Conservation (phyloP, 2,113 vertebrate species). For the Dascyllus trimaculatus region DNA sequence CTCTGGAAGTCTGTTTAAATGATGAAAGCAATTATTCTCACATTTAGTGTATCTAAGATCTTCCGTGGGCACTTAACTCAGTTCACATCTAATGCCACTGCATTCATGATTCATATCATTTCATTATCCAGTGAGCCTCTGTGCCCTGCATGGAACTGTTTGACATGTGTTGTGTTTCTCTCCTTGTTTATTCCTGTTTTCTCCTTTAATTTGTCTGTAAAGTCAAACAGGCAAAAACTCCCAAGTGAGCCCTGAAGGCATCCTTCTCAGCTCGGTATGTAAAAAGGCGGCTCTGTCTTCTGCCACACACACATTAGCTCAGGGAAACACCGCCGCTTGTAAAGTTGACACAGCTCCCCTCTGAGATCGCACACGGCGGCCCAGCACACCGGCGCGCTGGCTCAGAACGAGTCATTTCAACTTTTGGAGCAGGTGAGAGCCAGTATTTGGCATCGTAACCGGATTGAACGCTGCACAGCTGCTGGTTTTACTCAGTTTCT, state of each 20-base stretch:
- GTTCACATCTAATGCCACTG: background rate
- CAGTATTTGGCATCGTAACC: conserved; percentile 6
- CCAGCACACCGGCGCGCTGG: background rate
- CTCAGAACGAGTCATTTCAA: conserved; percentile 18
- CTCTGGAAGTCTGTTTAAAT: too few relatives aligned
- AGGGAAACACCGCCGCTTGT: conserved; percentile 30
- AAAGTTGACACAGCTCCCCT: conserved; percentile 45
- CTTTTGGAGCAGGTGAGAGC: conserved; percentile 34
- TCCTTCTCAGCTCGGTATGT: conserved; percentile 33
- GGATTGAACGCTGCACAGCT: conserved; percentile 17
- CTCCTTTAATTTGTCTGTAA: conserved; percentile 24
- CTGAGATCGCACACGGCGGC: conserved; percentile 17
- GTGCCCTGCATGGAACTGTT: background rate
- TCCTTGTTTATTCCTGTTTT: conserved; percentile 5
- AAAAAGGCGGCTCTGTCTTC: conserved; percentile 22
- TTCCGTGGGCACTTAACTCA: background rate
- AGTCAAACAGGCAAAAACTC: conserved; percentile 37
- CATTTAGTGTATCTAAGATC: background rate
- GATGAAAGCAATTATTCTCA: too few relatives aligned
- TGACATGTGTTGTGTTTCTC: background rate
- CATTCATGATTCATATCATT: background rate
- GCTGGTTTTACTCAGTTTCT: conserved; percentile 27
- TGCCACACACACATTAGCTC: conserved; percentile 32
- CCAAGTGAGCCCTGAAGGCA: conserved; percentile 46
- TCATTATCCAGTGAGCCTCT: background rate